Evolutionary conservation across 1,140 invertebrate genomes (phyloP).

Genomic region (Penaeus japonicus): DNA sequence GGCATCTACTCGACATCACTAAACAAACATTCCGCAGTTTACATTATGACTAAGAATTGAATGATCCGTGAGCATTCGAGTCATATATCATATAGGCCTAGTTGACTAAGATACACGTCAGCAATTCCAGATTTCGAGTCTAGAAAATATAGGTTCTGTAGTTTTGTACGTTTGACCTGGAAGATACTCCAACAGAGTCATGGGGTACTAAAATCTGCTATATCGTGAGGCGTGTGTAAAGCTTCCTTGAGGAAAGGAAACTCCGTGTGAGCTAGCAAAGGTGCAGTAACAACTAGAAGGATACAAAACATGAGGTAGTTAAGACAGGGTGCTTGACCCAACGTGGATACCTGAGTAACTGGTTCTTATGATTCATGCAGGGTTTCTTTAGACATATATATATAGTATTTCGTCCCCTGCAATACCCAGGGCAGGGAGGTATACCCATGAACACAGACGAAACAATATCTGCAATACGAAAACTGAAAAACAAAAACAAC

Average conservation of each 20-base stretch:
- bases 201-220: constrained; percentile 12
- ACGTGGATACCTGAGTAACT: constrained; percentile 49
- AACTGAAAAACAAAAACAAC: too few relatives aligned
- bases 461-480: too few relatives aligned
- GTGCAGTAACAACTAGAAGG: constrained; percentile 55
- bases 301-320: constrained; percentile 53
- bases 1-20: not conserved
- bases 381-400: too few relatives aligned
- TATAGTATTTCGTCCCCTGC: not conserved
- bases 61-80: not conserved
- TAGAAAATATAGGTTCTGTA: constrained; percentile 31
- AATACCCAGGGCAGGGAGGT: constrained; percentile 35
- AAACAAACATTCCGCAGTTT: not conserved
- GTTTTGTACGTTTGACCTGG: constrained; percentile 48
- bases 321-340: constrained; percentile 28
- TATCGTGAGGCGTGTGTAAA: not conserved
- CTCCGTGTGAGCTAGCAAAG: constrained; percentile 36
- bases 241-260: not conserved
- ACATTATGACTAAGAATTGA: not conserved
- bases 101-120: constrained; percentile 1
- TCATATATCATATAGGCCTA: not conserved
- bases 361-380: constrained; percentile 26
- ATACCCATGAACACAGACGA: not conserved
- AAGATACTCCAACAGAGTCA: constrained; percentile 37
- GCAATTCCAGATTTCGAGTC: constrained; percentile 16